phyloP scores from a whole-genome alignment of 2,888 invertebrate genomes.

The Fragum fragum region DNA sequence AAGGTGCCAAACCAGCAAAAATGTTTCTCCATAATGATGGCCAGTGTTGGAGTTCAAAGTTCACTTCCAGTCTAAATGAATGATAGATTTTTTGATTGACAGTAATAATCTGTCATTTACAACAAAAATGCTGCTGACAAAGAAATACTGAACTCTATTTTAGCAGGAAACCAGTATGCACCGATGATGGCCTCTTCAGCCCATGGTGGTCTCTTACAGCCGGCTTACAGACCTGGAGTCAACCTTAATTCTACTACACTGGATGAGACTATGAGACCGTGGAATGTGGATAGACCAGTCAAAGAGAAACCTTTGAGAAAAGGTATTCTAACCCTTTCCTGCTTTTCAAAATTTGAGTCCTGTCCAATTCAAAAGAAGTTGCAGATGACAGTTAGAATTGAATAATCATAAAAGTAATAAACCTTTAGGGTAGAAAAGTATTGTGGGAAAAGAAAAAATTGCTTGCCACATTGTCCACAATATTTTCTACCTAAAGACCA shows the following conservation, averaged over 20 bases:
- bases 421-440: slow-evolving; percentile 1
- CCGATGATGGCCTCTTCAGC: not conserved
- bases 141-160: too few species aligned
- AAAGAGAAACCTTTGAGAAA: not conserved
- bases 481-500: not conserved
- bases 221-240: not conserved
- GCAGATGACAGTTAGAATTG: too few species aligned
- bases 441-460: slow-evolving; percentile 9
- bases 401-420: too few species aligned
- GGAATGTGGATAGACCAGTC: not conserved
- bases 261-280: not conserved
- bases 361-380: too few species aligned
- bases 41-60: too few species aligned
- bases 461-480: not conserved
- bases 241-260: not conserved
- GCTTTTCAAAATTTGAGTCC: not conserved
- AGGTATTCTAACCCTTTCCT: too few species aligned
- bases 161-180: not conserved
- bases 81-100: too few species aligned
- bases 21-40: too few species aligned
- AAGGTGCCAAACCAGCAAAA: too few species aligned
- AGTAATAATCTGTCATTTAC: too few species aligned
- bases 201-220: slow-evolving; percentile 11
- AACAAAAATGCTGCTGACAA: too few species aligned
- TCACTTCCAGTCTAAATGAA: too few species aligned